Evolutionary conservation across 2,797 vertebrate species (phyloP), one percentile per base, ranked within the genome.

Genomic region (Cryptoblepharus egeriae): DNA sequence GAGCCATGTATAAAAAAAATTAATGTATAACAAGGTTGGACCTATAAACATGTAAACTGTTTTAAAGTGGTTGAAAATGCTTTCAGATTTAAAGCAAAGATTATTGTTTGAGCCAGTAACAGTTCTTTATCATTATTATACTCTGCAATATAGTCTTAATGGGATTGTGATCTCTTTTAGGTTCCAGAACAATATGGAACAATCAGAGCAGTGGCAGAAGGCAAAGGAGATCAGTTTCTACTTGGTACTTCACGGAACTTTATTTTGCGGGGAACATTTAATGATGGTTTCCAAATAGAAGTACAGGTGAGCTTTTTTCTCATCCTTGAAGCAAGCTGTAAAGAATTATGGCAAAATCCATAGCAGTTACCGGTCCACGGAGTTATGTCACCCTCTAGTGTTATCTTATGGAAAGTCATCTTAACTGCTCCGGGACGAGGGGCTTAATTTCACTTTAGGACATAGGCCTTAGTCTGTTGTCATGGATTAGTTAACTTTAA

Each of bases 211-310:
- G 97, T 99, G 77, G 97, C 98, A 0, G 98, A 99, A 94, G 98
- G 98, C 83, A 99, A 98, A 91, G 97, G 96, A 71, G 98, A 98
- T 55, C 97, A 99, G 61, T 97, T 99, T 91, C 94, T 99, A 92
- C 97, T 99, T 5, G 98, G 98, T 26, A 99, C 98, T 13, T 99
- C 98, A 1, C 95, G 97, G 42, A 99, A 99, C 92, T 99, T 99
- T 92, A 96, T 99, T 94, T 95, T 99, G 71, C 96, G 98, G 84
- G 98, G 97, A 92, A 98, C 98, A 0, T 99, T 99, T 93, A 98
- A 98, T 0, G 98, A 99, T 52, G 98, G 98, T 58, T 99, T 99
- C 85, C 89, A 96, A 88, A 97, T 98, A 88, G 98, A 98, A 92
- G 98, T 99, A 61, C 98, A 99, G 98, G 98, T 99, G 84, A 94